phyloP scores from a whole-genome alignment of 2,113 vertebrate genomes.

The Eublepharis macularius region DNA sequence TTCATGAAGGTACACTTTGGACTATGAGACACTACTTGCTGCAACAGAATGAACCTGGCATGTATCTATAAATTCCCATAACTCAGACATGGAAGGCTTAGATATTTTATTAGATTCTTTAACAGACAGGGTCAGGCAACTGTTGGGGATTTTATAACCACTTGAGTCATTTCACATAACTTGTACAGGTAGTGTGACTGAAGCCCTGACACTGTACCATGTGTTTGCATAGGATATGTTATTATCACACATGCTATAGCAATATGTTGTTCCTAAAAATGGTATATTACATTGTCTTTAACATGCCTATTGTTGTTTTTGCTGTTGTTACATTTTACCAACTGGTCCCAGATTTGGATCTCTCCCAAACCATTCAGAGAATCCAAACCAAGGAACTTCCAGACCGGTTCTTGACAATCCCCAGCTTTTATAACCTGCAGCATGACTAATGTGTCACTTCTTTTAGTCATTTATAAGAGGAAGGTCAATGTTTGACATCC shows the following conservation, averaged over 20 bases:
- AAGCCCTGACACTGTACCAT: neutral
- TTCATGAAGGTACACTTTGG: neutral
- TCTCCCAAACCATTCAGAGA: slow-evolving; percentile 8
- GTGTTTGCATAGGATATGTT: neutral
- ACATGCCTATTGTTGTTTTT: neutral
- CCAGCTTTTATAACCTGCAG: neutral
- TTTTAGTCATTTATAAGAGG: slow-evolving; percentile 22
- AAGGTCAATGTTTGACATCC: slow-evolving; percentile 14
- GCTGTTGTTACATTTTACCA: slow-evolving; percentile 4
- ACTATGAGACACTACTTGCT: neutral
- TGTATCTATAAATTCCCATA: neutral
- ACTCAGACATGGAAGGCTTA: slow-evolving; percentile 1
- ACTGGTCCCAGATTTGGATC: neutral
- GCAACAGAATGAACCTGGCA: neutral
- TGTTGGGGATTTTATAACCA: slow-evolving; percentile 18
- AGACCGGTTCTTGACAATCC: slow-evolving; percentile 7
- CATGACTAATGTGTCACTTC: slow-evolving; percentile 22
- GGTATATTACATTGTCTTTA: neutral
- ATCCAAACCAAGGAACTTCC: neutral
- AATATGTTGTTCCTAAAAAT: slow-evolving; percentile 2
- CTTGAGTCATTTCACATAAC: slow-evolving; percentile 12
- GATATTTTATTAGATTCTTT: slow-evolving; percentile 16
- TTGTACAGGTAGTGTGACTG: neutral
- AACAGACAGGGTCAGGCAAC: neutral
- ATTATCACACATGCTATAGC: neutral